These are phyloP conservation scores for Phengaris alcon DNA, from an alignment of 2,888 invertebrate species.

Conservation along the genomic window DNA sequence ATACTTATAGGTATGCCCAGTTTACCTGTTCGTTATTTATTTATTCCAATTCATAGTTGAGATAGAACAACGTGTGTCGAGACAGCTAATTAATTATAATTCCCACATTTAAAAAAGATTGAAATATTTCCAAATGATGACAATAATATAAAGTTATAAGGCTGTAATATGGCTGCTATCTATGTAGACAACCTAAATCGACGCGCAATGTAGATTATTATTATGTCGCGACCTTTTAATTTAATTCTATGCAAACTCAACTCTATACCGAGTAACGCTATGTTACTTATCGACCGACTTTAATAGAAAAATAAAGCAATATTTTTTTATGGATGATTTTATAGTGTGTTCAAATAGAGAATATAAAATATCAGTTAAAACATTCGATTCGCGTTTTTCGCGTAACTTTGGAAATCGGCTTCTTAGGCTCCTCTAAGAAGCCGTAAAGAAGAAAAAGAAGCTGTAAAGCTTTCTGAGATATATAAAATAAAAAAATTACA, in stretches of 20 bases:
- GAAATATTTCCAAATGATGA: background rate
- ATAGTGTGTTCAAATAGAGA: background rate
- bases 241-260: background rate
- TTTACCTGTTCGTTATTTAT: too few relatives aligned
- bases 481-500: conserved; percentile 15
- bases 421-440: too few relatives aligned
- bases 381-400: conserved; percentile 2
- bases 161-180: background rate
- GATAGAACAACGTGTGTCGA: too few relatives aligned
- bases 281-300: background rate
- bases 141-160: background rate
- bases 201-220: background rate
- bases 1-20: too few relatives aligned
- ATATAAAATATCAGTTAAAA: conserved; percentile 17
- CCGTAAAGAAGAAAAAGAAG: too few relatives aligned
- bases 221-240: background rate
- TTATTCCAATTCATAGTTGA: too few relatives aligned
- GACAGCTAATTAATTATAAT: too few relatives aligned
- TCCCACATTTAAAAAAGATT: too few relatives aligned
- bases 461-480: background rate
- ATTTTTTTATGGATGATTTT: background rate
- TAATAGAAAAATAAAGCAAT: conserved; percentile 11
- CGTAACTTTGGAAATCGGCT: background rate
- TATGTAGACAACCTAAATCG: background rate
- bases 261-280: background rate